Base-by-base conservation (phyloP, 2,888 invertebrate species). In the Pollenia amentaria region DNA sequence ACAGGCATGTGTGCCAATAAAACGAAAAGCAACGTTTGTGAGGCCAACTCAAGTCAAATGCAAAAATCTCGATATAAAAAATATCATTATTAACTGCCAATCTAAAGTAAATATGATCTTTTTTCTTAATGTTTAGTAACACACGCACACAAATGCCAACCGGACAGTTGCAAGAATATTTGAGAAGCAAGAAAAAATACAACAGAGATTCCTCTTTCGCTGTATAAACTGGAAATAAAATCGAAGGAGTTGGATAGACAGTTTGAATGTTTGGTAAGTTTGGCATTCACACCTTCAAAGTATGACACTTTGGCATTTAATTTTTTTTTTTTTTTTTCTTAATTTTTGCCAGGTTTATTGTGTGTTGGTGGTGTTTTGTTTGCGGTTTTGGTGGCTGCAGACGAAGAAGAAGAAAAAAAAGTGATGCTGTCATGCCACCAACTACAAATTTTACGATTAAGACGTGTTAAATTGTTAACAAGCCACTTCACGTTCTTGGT, bases 391-490 rank as follows among this genome's bases (percentile, higher is more conserved):
- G 48, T 62, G 29, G 62, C 16, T 72, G 55, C 55, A 55, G 29
- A 18, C 18, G 62, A 42, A 70, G 29, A 40, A 29, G 51, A 57
- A 64, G 57, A 67, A 29, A 6, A 29, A 29, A 29, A 29, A 65
- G 46, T 76, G 70, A 44, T 67, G 44, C 76, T 60, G 84, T 76
- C 53, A 76, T 80, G 78, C 70, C 83, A 86, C 88, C 90, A 88
- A 88, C 57, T 89, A 92, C 93, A 92, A 92, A 91, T 93, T 93
- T 92, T 91, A 92, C 92, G 93, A 93, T 93, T 93, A 93, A 93
- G 93, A 93, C 90, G 93, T 93, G 93, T 93, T 93, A 93, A 93
- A 93, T 93, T 93, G 93, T 93, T 93, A 92, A 92, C 93, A 92
- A 92, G 93, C 92, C 91, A 92, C 92, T 92, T 91, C 91, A 91